A percentile compares a stretch with the other conserved stretches of the same genome.
phyloP scores from a whole-genome alignment of 2,888 invertebrate genomes.

The Chloromyia formosa region DNA sequence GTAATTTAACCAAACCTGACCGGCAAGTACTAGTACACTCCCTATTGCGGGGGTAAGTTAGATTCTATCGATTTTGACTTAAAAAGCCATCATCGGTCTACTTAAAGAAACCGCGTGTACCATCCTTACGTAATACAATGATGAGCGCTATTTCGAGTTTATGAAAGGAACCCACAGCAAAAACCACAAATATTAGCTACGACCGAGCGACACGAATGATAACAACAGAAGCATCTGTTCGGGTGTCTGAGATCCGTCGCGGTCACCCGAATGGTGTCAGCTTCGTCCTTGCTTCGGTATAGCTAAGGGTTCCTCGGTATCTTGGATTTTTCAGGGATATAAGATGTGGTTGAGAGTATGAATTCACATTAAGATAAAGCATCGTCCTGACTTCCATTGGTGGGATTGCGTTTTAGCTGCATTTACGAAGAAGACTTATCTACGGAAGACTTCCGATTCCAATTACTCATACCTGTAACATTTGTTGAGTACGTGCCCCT shows the following conservation, averaged over 20 bases:
- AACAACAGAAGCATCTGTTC: conserved; percentile 15
- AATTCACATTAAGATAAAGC: too few relatives aligned
- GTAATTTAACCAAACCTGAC: too few relatives aligned
- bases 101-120: conserved; percentile 16
- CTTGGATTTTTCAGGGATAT: too few relatives aligned
- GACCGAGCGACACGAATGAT: conserved; percentile 12
- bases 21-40: not conserved
- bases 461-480: too few relatives aligned
- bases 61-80: conserved; percentile 38
- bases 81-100: conserved; percentile 36
- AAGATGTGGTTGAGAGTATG: too few relatives aligned
- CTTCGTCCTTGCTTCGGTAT: not conserved
- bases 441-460: too few relatives aligned
- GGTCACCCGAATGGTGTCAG: not conserved
- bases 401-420: too few relatives aligned
- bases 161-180: conserved; percentile 19
- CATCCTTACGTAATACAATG: conserved; percentile 14
- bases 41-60: not conserved
- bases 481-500: not conserved
- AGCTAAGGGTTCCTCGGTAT: too few relatives aligned
- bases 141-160: conserved; percentile 34
- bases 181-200: conserved; percentile 12
- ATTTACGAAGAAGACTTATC: too few relatives aligned
- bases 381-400: too few relatives aligned
- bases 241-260: not conserved